A percentile compares a stretch with the other conserved stretches of the same genome.
These are phyloP conservation scores for Amphiprion clarkii DNA, from an alignment of 2,797 vertebrate species.

Conservation along the genomic window DNA sequence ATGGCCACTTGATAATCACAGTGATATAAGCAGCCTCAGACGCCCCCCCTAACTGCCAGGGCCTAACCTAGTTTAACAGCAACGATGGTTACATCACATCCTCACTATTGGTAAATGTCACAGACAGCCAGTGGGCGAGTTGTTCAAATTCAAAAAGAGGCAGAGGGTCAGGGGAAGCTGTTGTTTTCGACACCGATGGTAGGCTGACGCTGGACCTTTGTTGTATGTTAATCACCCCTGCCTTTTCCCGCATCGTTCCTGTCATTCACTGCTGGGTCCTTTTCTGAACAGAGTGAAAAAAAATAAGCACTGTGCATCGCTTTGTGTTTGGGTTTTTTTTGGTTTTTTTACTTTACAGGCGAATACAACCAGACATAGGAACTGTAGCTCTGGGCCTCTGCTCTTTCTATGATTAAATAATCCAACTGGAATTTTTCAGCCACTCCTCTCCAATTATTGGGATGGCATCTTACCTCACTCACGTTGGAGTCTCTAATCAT, in stretches of 20 bases:
- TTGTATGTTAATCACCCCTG: neutral
- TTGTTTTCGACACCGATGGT: slow-evolving; percentile 29
- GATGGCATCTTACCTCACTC: neutral
- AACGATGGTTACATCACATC: slow-evolving; percentile 62
- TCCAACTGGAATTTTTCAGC: neutral
- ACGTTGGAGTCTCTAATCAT: neutral
- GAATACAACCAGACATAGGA: neutral
- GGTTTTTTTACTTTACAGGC: neutral
- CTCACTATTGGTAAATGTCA: slow-evolving; percentile 65
- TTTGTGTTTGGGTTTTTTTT: neutral
- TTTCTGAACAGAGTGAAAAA: neutral
- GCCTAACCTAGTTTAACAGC: slow-evolving; percentile 55
- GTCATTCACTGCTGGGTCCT: neutral
- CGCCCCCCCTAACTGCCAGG: slow-evolving; percentile 9
- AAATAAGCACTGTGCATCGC: neutral
- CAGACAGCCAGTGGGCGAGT: slow-evolving; percentile 41
- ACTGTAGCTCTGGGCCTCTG: neutral
- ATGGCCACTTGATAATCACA: slow-evolving; percentile 24
- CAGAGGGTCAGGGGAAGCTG: slow-evolving; percentile 17
- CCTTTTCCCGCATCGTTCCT: neutral
- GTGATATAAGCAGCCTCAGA: slow-evolving; percentile 45
- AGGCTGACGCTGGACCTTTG: slow-evolving; percentile 11
- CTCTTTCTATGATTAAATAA: neutral
- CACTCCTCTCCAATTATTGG: neutral
- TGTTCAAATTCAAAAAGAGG: slow-evolving; percentile 37